Conservation (phyloP, 2,113 vertebrate genomes). For the Willisornis vidua region DNA sequence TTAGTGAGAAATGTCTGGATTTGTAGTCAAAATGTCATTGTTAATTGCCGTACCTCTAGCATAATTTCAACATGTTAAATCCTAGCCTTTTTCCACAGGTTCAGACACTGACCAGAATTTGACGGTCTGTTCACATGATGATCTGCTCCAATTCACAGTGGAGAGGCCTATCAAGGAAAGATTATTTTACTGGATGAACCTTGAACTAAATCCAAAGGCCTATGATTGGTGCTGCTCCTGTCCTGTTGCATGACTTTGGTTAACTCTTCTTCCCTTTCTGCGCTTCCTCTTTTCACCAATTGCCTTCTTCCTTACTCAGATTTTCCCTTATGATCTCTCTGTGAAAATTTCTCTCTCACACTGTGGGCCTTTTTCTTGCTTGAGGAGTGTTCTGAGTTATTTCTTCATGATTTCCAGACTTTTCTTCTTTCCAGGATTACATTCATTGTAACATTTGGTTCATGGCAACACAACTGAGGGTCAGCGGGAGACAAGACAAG, state of each 20-base stretch:
- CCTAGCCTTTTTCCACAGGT: rapidly evolving
- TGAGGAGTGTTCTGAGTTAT: neutral
- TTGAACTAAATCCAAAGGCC: neutral
- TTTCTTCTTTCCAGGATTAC: neutral
- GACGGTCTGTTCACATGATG: neutral
- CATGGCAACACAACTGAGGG: neutral
- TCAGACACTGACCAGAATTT: neutral
- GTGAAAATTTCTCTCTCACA: neutral
- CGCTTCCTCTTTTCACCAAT: neutral
- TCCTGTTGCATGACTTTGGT: neutral
- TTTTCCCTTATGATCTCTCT: neutral
- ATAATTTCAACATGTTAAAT: neutral
- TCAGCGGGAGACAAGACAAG: neutral
- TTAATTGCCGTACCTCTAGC: neutral
- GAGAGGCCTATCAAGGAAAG: neutral
- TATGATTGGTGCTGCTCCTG: neutral
- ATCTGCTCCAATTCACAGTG: neutral
- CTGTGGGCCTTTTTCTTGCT: neutral
- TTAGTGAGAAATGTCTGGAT: neutral
- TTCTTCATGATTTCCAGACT: neutral
- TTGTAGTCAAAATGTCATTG: neutral
- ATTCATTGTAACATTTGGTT: neutral
- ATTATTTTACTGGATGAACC: neutral
- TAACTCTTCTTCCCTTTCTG: neutral
- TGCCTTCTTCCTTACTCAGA: neutral